Evolutionary conservation across 2,113 vertebrate species (phyloP).

Genomic region (Zapus hudsonius): DNA sequence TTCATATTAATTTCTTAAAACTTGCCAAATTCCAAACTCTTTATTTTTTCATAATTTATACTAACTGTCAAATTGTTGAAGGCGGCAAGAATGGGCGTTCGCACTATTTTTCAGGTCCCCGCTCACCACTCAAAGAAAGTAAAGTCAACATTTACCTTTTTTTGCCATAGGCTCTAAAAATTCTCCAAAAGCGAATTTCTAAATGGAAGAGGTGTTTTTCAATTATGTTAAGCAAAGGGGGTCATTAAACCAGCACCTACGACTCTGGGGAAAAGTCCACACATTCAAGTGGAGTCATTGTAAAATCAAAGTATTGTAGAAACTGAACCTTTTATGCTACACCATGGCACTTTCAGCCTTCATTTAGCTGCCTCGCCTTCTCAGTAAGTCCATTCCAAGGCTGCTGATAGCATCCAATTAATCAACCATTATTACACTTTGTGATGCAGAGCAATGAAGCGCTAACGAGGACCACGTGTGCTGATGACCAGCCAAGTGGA

Average conservation of each 20-base stretch:
- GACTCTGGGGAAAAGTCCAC: conserved; percentile 60
- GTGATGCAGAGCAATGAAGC: conserved; percentile 83
- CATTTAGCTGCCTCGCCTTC: conserved; percentile 77
- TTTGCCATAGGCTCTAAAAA: conserved; percentile 26
- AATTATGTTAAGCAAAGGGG: conserved; percentile 61
- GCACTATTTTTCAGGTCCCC: not conserved
- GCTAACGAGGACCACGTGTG: conserved; percentile 87
- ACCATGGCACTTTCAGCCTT: conserved; percentile 62
- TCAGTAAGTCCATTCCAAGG: conserved; percentile 53
- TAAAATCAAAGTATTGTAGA: conserved; percentile 72
- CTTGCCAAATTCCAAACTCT: conserved; percentile 30
- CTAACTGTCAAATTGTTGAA: conserved; percentile 44
- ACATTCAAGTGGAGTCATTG: conserved; percentile 61
- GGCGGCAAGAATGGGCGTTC: conserved; percentile 17
- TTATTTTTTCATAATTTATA: conserved; percentile 54
- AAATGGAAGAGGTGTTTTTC: conserved; percentile 59
- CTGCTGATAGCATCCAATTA: conserved; percentile 84
- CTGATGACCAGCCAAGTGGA: conserved; percentile 79
- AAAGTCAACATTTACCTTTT: conserved; percentile 49
- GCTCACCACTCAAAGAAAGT: conserved; percentile 36
- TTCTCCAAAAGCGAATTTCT: conserved; percentile 51
- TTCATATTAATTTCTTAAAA: conserved; percentile 22
- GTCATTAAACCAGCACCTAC: conserved; percentile 69
- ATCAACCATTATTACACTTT: conserved; percentile 79
- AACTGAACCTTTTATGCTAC: conserved; percentile 64